Base-by-base conservation (phyloP, 2,113 vertebrate species). In the Zeus faber region DNA sequence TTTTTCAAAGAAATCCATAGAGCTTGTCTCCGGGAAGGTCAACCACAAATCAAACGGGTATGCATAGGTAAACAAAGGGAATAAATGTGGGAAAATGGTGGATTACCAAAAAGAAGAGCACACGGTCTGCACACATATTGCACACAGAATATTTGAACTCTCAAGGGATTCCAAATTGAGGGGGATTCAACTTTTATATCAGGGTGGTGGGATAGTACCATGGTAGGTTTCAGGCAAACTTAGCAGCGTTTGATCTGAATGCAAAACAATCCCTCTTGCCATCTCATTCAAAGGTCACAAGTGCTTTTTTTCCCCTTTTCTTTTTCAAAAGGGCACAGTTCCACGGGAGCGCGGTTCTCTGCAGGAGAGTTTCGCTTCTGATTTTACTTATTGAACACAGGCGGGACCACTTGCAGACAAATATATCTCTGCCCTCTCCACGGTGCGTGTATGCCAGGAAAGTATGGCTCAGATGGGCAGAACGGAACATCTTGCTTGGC, bases 41-140 rank as follows among this genome's bases (percentile, higher is more conserved):
- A 44, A 6, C 8, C 29, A 57, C 46, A 53, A 18, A 52, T 55
- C 16, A 47, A 49, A 59, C 56, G 39, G 2, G 31, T 21, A 41
- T 77, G 53, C 84, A 18, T 80, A 25, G 79, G 86, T 76, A 45
- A 24, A 72, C 54, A 53, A 58, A 67, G 74, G 62, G 44, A 65
- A 72, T 67, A 10, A 2, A 53, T 24, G 7, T 37, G 10, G 13
- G 6, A 49, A 24, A 52, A 33, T 35, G 29, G 51, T 2, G 25
- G 16, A 21, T 41, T 2, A 22, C 71, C 65, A 81, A 25, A 74
- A 26, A 79, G 87, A 64, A 71, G 46, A 41, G 53, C 74, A 62
- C 49, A 59, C 50, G 56, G 67, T 2, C 2, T n/a, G 63, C 54
- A 67, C 22, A 54, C 57, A 60, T 14, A 2, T 35, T 54, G 18